Conservation (phyloP, 2,888 invertebrate genomes). For the Polyommatus iphigenia region DNA sequence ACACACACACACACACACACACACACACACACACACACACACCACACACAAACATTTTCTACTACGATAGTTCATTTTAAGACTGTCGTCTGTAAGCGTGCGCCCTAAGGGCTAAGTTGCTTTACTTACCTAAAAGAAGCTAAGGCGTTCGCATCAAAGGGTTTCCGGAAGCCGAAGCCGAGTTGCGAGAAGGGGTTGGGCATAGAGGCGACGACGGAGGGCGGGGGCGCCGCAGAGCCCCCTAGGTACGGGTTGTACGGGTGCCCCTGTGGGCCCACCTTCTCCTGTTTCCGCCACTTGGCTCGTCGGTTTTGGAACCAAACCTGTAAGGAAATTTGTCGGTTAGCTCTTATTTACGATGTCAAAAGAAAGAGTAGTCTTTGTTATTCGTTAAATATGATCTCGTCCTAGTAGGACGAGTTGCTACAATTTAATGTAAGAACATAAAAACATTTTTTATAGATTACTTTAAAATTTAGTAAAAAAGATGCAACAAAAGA, state of each 20-base stretch:
- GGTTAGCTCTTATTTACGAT: slow-evolving; percentile 36
- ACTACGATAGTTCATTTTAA: no score
- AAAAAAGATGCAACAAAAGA: no score
- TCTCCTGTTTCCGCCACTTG: slow-evolving; percentile 96
- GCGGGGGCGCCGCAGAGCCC: slow-evolving; percentile 82
- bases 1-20: no score
- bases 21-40: no score
- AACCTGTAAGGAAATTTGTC: slow-evolving; percentile 82
- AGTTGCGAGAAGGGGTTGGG: slow-evolving; percentile 91
- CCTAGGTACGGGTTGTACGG: slow-evolving; percentile 93
- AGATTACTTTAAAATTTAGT: no score
- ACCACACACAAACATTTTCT: no score
- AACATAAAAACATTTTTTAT: no score
- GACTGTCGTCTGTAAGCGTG: no score
- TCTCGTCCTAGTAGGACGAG: no score
- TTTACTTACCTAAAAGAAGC: slow-evolving; percentile 84
- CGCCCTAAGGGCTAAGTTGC: no score
- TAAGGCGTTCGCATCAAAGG: slow-evolving; percentile 84
- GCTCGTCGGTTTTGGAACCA: slow-evolving; percentile 96
- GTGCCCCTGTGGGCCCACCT: slow-evolving; percentile 94
- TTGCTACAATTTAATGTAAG: no score
- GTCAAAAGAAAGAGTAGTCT: neutral
- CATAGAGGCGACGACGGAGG: slow-evolving; percentile 87
- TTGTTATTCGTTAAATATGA: no score
- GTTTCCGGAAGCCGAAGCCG: slow-evolving; percentile 87